Base-by-base conservation (phyloP, 1,140 invertebrate genomes). In the Apis laboriosa region DNA sequence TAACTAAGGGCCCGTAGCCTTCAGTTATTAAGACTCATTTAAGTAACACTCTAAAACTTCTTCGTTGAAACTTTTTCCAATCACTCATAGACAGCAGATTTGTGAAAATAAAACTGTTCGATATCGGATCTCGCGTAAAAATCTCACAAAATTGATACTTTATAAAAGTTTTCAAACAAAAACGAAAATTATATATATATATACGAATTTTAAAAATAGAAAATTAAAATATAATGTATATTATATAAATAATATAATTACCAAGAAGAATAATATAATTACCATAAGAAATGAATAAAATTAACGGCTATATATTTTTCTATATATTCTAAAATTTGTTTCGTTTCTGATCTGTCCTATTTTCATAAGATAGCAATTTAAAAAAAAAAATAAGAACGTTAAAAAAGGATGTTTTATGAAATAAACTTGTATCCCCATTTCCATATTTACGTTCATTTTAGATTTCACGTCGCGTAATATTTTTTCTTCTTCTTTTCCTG, bases 1-100 rank as follows among this genome's bases (percentile, higher is more conserved):
- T 84, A 87, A 90, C 78, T 68, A 83, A 89, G 81, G 82, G 87
- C 75, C 82, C 80, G 79, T 61, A 68, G 64, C 28, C 76, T 90
- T 88, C 79, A 77, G 66, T 88, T 85, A 88, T 80, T 85, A 68
- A 76, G 71, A 66, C 84, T 80, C 70, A 72, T 34, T 77, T 70
- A 60, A 70, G 55, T 55, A 80, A 83, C 66, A 55, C 49, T 51
- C 68, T 60, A 55, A 60, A 86, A 74, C 83, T 83, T 76, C 63
- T 83, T 67, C 53, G 15, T 15, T 17, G 24, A 58, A 76, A 76
- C 24, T 58, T 64, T 49, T 49, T 9, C 15, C 51, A 13, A 19
- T 58, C 28, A n/a, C 21, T 3, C 34, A 1, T 11, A 43, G 24
- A 58, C 13, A 58, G 28, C 19, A 13, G n/a, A 24, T 13, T 24